These are phyloP conservation scores for Chrysocyon brachyurus DNA, from an alignment of 2,797 vertebrate genomes.

Conservation along the genomic window DNA sequence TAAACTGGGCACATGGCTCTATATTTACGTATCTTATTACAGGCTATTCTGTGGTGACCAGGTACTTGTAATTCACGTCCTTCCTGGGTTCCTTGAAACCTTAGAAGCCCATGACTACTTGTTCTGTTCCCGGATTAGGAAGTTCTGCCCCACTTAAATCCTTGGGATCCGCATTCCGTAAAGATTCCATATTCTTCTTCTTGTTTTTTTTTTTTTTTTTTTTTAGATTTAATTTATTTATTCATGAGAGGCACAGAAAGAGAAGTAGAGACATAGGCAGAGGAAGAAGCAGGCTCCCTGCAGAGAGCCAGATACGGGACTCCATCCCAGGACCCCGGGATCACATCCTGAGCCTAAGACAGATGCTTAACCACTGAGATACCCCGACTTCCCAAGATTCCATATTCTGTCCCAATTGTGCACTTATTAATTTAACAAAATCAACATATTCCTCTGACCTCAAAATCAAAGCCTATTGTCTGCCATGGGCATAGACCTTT, in stretches of 20 bases:
- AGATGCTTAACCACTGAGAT: too few relatives aligned
- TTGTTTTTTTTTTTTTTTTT: too few relatives aligned
- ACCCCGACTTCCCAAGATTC: not conserved
- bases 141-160: rapidly evolving
- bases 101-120: not conserved
- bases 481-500: not conserved
- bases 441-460: not conserved
- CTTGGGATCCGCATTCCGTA: not conserved
- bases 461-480: not conserved
- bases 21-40: not conserved
- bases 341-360: too few relatives aligned
- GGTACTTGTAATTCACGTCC: not conserved
- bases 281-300: too few relatives aligned
- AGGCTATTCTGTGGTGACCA: rapidly evolving
- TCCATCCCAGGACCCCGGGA: too few relatives aligned
- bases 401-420: not conserved
- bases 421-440: not conserved
- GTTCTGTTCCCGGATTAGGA: not conserved
- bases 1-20: not conserved
- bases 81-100: not conserved
- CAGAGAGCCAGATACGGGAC: too few relatives aligned
- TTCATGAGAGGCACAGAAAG: too few relatives aligned
- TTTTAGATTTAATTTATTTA: too few relatives aligned
- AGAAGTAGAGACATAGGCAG: too few relatives aligned
- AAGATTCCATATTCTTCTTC: not conserved